Percentiles rank a stretch among this genome's conserved stretches.
Conservation (phyloP, 2,888 invertebrate genomes). For the Agapostemon virescens region DNA sequence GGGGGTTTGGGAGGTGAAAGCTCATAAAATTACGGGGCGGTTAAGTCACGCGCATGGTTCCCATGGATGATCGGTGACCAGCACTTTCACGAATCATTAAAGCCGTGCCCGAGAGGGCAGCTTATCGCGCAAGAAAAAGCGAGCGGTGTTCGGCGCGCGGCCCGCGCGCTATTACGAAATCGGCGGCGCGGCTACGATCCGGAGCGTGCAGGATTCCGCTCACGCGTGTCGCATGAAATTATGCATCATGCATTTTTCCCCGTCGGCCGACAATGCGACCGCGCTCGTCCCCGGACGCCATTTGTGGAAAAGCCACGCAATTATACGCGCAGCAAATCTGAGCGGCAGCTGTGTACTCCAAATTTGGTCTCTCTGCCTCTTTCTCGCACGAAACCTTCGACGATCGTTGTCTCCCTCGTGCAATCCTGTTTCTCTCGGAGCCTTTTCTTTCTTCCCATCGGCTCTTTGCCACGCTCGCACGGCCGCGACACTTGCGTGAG, state of each 20-base stretch:
- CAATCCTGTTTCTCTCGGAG: not conserved
- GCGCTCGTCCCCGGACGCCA: slow-evolving; percentile 61
- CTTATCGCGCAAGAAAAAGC: slow-evolving; percentile 19
- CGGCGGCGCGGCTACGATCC: not conserved
- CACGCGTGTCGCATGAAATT: slow-evolving; percentile 69
- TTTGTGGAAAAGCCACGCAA: slow-evolving; percentile 79
- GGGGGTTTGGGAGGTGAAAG: not conserved
- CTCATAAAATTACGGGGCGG: not conserved
- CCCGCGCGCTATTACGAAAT: slow-evolving; percentile 6
- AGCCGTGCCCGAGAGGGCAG: not conserved
- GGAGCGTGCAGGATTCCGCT: slow-evolving; percentile 66
- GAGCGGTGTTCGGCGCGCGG: slow-evolving; percentile 14
- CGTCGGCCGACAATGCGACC: slow-evolving; percentile 54
- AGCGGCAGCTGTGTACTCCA: slow-evolving; percentile 77
- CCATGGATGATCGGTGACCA: not conserved
- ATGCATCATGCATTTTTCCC: slow-evolving; percentile 64
- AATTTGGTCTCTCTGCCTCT: slow-evolving; percentile 70
- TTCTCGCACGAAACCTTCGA: too few relatives aligned
- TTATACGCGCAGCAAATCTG: slow-evolving; percentile 79
- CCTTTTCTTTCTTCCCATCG: slow-evolving; percentile 31
- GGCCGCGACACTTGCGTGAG: slow-evolving; percentile 54
- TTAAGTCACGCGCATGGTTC: not conserved
- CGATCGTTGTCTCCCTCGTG: too few relatives aligned
- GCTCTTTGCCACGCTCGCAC: not conserved
- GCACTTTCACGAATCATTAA: slow-evolving; percentile 23